Percentiles rank a stretch among this genome's conserved stretches.
These are phyloP conservation scores for Hemibagrus wyckioides DNA, from an alignment of 2,113 vertebrate genomes.

Conservation along the genomic window DNA sequence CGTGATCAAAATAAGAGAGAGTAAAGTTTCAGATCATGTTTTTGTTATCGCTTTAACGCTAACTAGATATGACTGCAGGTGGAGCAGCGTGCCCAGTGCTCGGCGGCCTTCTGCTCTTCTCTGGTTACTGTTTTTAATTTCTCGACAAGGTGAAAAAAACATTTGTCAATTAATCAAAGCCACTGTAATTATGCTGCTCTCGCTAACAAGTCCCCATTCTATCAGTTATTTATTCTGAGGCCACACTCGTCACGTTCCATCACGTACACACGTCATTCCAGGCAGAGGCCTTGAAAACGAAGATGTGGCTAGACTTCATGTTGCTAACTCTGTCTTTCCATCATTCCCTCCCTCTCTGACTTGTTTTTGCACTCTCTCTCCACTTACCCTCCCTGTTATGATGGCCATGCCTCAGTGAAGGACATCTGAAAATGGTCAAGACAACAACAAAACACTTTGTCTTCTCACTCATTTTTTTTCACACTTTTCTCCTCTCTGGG, in stretches of 20 bases:
- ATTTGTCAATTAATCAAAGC: conserved; percentile 66
- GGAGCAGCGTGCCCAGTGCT: conserved; percentile 39
- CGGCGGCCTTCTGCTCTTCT: conserved; percentile 46
- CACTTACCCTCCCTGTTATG: not conserved
- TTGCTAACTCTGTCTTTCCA: not conserved
- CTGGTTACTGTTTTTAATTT: conserved; percentile 60
- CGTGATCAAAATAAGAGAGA: not conserved
- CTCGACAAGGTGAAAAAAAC: conserved; percentile 58
- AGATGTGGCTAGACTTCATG: conserved; percentile 17
- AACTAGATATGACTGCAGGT: conserved; percentile 60
- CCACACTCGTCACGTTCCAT: conserved; percentile 54
- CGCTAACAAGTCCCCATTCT: conserved; percentile 71
- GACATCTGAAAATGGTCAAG: conserved; percentile 48
- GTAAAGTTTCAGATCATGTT: not conserved
- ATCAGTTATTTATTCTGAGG: conserved; percentile 75
- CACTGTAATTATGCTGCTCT: conserved; percentile 68
- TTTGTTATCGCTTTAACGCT: not conserved
- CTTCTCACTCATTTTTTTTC: conserved; percentile 7
- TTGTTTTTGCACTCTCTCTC: not conserved
- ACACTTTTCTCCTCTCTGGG: conserved; percentile 12
- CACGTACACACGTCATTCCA: conserved; percentile 25
- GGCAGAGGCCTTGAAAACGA: conserved; percentile 45
- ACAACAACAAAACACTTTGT: conserved; percentile 27
- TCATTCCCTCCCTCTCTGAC: not conserved
- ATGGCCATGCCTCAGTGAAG: conserved; percentile 39